phyloP scores from a whole-genome alignment of 2,113 vertebrate genomes.

The Chloebia gouldiae region DNA sequence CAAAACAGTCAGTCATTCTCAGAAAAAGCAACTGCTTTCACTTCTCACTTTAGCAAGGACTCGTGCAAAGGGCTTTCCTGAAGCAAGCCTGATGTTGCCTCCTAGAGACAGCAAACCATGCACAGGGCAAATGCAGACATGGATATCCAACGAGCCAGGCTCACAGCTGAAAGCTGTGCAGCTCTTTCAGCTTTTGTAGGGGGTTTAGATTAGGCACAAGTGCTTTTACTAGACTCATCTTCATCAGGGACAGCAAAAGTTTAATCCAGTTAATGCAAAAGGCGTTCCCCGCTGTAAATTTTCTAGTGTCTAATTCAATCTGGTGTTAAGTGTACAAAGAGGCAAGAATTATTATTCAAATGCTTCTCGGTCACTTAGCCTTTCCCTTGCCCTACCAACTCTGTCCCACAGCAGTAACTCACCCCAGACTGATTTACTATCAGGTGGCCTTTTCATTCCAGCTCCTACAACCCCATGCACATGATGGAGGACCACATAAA shows the following conservation, averaged over 20 bases:
- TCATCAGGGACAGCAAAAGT: not conserved
- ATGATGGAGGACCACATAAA: not conserved
- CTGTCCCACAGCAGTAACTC: not conserved
- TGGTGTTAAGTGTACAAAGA: not conserved
- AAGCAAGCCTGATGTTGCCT: not conserved
- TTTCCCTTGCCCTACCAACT: not conserved
- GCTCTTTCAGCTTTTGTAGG: not conserved
- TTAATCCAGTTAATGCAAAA: not conserved
- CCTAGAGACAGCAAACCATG: not conserved
- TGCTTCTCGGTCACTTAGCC: not conserved
- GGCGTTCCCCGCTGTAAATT: not conserved
- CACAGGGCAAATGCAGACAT: fast-evolving
- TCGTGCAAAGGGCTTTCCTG: slow-evolving; percentile 46
- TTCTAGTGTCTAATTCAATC: not conserved
- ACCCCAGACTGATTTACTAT: not conserved
- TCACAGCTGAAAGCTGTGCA: not conserved
- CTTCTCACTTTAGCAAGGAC: slow-evolving; percentile 19
- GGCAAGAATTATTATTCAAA: not conserved
- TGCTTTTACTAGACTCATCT: not conserved
- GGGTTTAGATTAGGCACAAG: not conserved
- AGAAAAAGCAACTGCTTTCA: slow-evolving; percentile 52
- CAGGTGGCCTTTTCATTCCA: not conserved
- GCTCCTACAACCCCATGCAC: not conserved
- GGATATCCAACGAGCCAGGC: not conserved
- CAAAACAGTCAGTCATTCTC: slow-evolving; percentile 51